Evolutionary conservation across 2,797 vertebrate genomes (phyloP).

Genomic region (Scolopax bukidnonensis): DNA sequence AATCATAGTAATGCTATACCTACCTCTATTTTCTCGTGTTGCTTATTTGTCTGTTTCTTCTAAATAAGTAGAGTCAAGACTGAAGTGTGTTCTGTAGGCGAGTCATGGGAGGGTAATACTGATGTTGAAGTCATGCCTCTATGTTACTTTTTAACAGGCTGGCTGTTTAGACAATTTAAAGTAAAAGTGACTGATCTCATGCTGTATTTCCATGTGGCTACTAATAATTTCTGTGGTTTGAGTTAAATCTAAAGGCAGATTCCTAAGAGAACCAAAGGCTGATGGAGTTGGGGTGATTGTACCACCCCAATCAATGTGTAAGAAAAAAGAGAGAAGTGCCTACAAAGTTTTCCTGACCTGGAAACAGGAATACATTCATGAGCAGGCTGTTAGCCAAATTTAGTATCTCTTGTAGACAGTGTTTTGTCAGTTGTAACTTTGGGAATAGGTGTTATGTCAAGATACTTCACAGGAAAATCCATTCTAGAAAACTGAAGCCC

Average conservation of each 20-base stretch:
- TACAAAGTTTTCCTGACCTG: background rate
- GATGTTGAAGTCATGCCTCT: background rate
- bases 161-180: background rate
- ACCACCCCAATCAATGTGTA: background rate
- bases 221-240: background rate
- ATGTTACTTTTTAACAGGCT: background rate
- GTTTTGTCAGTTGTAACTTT: background rate
- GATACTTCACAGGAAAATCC: background rate
- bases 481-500: background rate
- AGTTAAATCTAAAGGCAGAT: background rate
- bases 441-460: background rate
- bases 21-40: background rate
- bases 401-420: background rate
- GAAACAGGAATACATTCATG: background rate
- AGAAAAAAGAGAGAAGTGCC: background rate
- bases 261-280: background rate
- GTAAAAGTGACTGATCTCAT: background rate
- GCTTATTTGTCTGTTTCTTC: background rate
- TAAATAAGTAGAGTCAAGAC: background rate
- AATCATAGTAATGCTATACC: background rate
- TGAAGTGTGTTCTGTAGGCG: background rate
- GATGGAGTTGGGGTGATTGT: background rate
- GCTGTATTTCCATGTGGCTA: background rate
- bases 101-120: background rate
- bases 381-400: background rate